Percentiles rank a stretch among this genome's conserved stretches.
phyloP scores from a whole-genome alignment of 1,140 invertebrate genomes.

The Philaenus spumarius region DNA sequence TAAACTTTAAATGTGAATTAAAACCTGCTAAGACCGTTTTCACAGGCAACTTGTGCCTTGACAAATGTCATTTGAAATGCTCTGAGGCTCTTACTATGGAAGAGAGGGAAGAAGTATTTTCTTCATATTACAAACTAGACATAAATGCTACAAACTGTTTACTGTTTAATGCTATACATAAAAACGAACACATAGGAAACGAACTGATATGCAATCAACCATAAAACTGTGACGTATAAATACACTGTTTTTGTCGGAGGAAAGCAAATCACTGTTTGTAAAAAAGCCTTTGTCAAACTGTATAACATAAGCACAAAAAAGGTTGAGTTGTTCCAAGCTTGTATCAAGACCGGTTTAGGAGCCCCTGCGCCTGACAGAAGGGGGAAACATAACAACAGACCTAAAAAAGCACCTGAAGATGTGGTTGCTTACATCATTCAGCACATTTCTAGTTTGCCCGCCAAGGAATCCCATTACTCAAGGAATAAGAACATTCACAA shows the following conservation, averaged over 20 bases:
- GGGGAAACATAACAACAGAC: slow-evolving; percentile 7
- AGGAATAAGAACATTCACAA: slow-evolving; percentile 8
- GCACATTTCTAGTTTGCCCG: slow-evolving; percentile 1
- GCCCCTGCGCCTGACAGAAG: slow-evolving; percentile 12
- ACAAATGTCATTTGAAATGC: slow-evolving; percentile 14
- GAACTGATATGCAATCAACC: slow-evolving; percentile 5
- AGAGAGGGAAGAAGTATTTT: background rate
- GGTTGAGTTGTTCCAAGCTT: slow-evolving; percentile 16
- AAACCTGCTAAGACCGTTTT: no score
- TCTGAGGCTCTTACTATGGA: background rate
- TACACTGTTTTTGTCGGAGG: background rate
- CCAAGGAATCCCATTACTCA: slow-evolving; percentile 11
- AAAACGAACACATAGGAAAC: background rate
- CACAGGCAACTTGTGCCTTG: background rate
- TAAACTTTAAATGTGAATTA: no score
- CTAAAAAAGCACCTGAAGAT: slow-evolving; percentile 12
- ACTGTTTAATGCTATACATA: background rate
- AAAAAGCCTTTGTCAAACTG: slow-evolving; percentile 15
- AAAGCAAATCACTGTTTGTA: slow-evolving; percentile 12
- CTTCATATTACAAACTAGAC: no score
- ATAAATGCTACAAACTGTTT: slow-evolving; percentile 5
- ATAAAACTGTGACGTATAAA: slow-evolving; percentile 12
- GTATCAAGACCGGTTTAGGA: background rate
- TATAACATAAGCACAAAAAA: slow-evolving; percentile 22
- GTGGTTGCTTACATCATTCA: background rate